Evolutionary conservation across 2,797 vertebrate species (phyloP), one percentile per base, ranked within the genome.

Genomic region (Australoheros facetus): DNA sequence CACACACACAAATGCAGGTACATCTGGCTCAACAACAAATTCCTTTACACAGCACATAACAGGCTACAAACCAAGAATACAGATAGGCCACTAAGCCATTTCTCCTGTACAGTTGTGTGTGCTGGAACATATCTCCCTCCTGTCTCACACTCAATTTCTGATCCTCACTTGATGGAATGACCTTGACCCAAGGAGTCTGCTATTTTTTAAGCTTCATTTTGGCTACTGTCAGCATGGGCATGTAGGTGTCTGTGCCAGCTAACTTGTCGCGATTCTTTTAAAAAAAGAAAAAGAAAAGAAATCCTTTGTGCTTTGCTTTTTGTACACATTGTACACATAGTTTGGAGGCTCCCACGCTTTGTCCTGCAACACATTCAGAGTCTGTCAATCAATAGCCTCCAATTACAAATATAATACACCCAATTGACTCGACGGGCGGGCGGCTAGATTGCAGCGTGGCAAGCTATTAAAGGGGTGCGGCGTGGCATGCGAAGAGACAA

Each of bases 351-450:
- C 82, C 71, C 58, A 69, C 34, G 45, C 87, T 82, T 89, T 92
- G 91, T 94, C 90, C 89, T 69, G 82, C 39, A 54, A 90, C 12
- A 78, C 84, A 74, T 90, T 93, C 23, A 8, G 60, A 83, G 84
- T 79, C 91, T 91, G 94, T 94, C 94, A 94, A 93, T 95, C 94
- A 94, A 93, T 92, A 91, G 86, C 89, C 86, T 92, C 87, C 94
- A 94, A 94, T 95, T 94, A 94, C 92, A 56, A 90, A 93, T 92
- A 94, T 93, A 94, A 94, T 93, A 90, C 94, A 93, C 88, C 89
- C 92, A 92, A 93, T 91, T 94, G 93, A 92, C 93, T 94, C 81
- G 62, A 83, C 71, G 79, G 93, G 88, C 82, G 28, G 82, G 81
- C 70, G 42, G 87, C 81, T 88, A 91, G 91, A 94, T 93, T 94